phyloP scores from a whole-genome alignment of 2,113 vertebrate genomes.

The Cyprinodon tularosa region DNA sequence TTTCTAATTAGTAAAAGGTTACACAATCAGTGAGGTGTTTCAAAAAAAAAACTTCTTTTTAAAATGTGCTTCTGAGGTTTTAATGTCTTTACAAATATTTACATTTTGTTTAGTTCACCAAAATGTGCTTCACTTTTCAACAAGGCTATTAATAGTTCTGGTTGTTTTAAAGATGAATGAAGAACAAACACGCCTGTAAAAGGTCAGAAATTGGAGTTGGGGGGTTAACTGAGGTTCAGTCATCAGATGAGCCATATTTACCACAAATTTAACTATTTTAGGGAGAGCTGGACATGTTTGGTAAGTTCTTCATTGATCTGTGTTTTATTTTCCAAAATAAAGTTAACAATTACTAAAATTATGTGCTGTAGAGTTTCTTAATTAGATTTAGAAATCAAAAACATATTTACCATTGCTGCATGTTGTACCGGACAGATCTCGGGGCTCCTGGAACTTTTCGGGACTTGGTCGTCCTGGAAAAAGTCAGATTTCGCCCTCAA shows the following conservation, averaged over 20 bases:
- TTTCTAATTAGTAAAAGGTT: background rate
- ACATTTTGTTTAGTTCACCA: background rate
- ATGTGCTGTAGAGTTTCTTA: background rate
- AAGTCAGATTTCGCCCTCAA: constrained; percentile 83
- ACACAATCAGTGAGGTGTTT: background rate
- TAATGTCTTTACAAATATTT: background rate
- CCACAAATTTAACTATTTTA: constrained; percentile 5
- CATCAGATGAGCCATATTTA: constrained; percentile 4
- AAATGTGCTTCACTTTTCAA: background rate
- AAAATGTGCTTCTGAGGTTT: background rate
- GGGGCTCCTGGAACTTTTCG: constrained; percentile 71
- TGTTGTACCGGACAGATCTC: constrained; percentile 77
- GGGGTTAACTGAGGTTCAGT: background rate
- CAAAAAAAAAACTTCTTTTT: background rate
- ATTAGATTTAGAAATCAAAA: background rate
- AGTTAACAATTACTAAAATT: background rate
- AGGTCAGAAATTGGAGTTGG: background rate
- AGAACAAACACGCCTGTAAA: background rate
- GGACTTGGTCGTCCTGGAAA: constrained; percentile 67
- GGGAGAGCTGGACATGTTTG: background rate
- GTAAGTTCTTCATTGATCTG: background rate
- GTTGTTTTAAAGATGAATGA: constrained; percentile 1
- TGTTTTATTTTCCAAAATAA: background rate
- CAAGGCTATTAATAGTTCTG: background rate
- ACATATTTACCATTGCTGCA: constrained; percentile 85